Conservation (phyloP, 2,888 invertebrate genomes). For the Polydrusus tereticollis region DNA sequence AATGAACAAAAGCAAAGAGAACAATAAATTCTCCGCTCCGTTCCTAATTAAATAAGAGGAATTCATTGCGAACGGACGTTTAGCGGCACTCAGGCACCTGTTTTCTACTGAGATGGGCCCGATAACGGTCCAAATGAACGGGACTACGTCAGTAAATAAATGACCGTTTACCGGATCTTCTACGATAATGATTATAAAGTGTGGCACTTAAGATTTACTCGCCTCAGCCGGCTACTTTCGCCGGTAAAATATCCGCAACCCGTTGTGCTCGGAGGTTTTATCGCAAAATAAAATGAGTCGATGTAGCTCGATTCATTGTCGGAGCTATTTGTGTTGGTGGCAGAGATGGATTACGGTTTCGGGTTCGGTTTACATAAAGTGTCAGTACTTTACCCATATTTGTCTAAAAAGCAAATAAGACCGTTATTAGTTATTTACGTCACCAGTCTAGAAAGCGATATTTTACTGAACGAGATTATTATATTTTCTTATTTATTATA, state of each 20-base stretch:
- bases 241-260: conserved; percentile 10
- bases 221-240: conserved; percentile 3
- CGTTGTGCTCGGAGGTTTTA: conserved; percentile 6
- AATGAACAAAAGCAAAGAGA: background rate
- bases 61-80: background rate
- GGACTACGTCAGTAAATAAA: conserved; percentile 2
- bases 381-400: conserved; percentile 5
- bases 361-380: conserved; percentile 20
- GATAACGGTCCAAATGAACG: conserved; percentile 11
- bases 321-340: conserved; percentile 10
- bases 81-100: conserved; percentile 14
- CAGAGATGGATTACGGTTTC: conserved; percentile 29
- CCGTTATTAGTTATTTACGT: too few species aligned
- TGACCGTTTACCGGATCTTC: conserved; percentile 3
- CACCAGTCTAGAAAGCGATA: too few species aligned
- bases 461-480: too few species aligned
- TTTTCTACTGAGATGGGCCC: conserved; percentile 10
- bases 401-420: background rate
- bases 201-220: background rate
- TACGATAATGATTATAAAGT: conserved; percentile 21
- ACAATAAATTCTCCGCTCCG: background rate
- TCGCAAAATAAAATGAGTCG: conserved; percentile 10
- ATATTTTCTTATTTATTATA: too few species aligned
- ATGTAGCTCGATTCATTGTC: conserved; percentile 11
- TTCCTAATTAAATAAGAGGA: conserved; percentile 6